Evolutionary conservation across 2,888 invertebrate species (phyloP).

Genomic region (Hofmannophila pseudospretella): DNA sequence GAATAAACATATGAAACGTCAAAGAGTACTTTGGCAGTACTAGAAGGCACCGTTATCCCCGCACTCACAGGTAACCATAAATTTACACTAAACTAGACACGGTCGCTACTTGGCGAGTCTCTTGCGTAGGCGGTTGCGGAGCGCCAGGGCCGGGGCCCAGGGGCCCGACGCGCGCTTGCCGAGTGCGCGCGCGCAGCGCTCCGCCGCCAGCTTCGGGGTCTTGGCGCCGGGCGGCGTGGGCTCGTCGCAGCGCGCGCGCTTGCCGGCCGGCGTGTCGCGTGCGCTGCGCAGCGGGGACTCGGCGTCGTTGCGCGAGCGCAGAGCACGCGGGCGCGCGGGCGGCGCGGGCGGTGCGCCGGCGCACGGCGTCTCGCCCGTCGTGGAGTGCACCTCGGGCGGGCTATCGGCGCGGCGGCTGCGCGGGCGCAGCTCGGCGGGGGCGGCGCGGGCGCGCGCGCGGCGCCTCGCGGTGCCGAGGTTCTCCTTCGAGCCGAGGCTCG

Average conservation of each 20-base stretch:
- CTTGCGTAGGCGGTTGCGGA: conserved; percentile 62
- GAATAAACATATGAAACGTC: conserved; percentile 28
- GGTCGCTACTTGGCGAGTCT: conserved; percentile 56
- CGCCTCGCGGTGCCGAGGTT: conserved; percentile 55
- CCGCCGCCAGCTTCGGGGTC: conserved; percentile 26
- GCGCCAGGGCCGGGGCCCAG: conserved; percentile 62
- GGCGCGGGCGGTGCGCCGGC: conserved; percentile 6
- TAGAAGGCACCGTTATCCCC: conserved; percentile 44
- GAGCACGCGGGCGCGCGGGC: conserved; percentile 27
- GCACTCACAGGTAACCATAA: conserved; percentile 36
- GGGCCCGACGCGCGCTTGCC: conserved; percentile 51
- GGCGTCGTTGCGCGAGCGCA: conserved; percentile 43
- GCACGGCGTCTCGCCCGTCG: conserved; percentile 27
- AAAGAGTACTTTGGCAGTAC: conserved; percentile 48
- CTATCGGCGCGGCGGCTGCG: conserved; percentile 35
- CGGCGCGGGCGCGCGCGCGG: conserved; percentile 44
- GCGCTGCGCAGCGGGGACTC: conserved; percentile 14
- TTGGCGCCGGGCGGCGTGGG: conserved; percentile 24
- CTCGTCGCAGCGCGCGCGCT: conserved; percentile 25
- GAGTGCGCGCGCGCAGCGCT: conserved; percentile 36
- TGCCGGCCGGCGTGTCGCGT: conserved; percentile 19
- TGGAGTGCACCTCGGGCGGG: conserved; percentile 45
- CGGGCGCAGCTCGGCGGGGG: conserved; percentile 23
- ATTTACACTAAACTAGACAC: conserved; percentile 15
- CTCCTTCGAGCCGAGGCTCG: conserved; percentile 57